These are phyloP conservation scores for Nannoperca australis DNA, from an alignment of 2,797 vertebrate species.

Conservation along the genomic window DNA sequence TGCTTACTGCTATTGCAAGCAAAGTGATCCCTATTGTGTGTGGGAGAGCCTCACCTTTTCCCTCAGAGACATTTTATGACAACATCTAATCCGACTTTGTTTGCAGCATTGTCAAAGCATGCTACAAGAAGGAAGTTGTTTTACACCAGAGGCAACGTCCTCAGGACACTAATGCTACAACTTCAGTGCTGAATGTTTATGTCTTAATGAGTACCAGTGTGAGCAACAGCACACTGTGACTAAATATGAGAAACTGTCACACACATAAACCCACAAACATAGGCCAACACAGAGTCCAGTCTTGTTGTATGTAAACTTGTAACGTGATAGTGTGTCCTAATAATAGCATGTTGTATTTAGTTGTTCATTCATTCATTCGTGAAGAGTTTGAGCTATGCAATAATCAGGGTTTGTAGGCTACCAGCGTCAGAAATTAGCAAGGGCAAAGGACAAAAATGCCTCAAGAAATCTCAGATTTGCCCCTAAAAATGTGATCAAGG, in stretches of 20 bases:
- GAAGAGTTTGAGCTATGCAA: background rate
- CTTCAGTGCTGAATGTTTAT: background rate
- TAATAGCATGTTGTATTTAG: background rate
- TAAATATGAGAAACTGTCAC: background rate
- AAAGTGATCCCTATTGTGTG: conserved; percentile 34
- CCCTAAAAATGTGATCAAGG: too few species aligned
- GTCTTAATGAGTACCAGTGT: background rate
- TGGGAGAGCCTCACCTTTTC: conserved; percentile 51
- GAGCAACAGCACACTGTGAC: background rate
- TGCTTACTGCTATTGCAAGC: conserved; percentile 15
- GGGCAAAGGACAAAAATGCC: too few species aligned
- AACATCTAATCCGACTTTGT: conserved; percentile 60
- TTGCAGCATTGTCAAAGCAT: conserved; percentile 15
- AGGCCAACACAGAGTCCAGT: background rate
- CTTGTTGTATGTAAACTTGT: background rate
- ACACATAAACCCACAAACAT: background rate
- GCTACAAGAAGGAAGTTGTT: conserved; percentile 29
- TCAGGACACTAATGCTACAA: conserved; percentile 28
- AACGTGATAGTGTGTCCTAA: background rate
- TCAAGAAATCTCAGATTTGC: too few species aligned
- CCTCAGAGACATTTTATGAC: conserved; percentile 52
- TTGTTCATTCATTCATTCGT: background rate
- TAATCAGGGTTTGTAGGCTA: background rate
- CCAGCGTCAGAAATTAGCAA: too few species aligned
- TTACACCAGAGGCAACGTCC: conserved; percentile 45